Base-by-base conservation (phyloP, 2,113 vertebrate genomes). In the Chrysochloris asiatica region DNA sequence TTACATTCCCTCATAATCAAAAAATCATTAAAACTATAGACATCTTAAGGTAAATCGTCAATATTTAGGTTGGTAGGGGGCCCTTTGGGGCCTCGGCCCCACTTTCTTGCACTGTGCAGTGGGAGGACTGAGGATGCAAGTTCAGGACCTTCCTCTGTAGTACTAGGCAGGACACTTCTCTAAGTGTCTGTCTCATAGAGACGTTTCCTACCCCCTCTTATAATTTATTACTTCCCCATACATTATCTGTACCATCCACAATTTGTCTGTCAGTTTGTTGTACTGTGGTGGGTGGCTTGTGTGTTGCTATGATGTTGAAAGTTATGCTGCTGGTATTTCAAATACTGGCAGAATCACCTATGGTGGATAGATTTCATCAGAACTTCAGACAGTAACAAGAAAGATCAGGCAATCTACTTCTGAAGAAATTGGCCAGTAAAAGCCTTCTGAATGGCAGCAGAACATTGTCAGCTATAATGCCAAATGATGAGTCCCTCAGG, bases 21-120 rank as follows among this genome's bases (percentile, higher is more conserved):
- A 85, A 45, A 24, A 75, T 80, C 47, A 38, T 91, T 79, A 78
- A 93, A 90, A 76, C 63, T 80, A 67, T 93, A 92, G 72, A 30
- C 86, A 75, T 45, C n/a, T 80, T 73, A 78, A 85, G 75, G 48
- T 69, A 88, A 67, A 54, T 86, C 83, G 90, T 95, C 26, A 93
- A 6, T 52, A 52, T 54, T 63, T 24, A 91, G 59, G 59, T 77
- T 91, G 72, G 38, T 79, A 38, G 41, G 71, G 69, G 45, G 7
- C 36, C 61, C 63, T 91, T 91, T 41, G 45, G 54, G 61, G 48
- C 26, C 52, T 56, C 79, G 63, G 14, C 33, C 50, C 33, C 33
- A 28, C 2, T 10, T n/a, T 75, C 50, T 38, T 75, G 48, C 14
- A 22, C 69, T 59, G 48, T 48, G 24, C 19, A 30, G 36, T 19